These are phyloP conservation scores for Cataglyphis cursor DNA, from an alignment of 2,888 invertebrate genomes.

Conservation along the genomic window DNA sequence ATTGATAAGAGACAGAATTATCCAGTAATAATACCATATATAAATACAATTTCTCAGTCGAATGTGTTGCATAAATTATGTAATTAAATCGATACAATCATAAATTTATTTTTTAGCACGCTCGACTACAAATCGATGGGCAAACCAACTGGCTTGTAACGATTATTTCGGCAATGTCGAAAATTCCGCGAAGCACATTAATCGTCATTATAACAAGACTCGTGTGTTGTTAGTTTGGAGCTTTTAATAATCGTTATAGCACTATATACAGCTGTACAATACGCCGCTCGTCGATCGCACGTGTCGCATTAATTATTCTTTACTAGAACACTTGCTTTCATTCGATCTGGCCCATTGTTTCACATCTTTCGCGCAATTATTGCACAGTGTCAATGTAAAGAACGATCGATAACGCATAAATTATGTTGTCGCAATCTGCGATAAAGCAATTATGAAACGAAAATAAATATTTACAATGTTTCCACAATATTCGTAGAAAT, in stretches of 20 bases:
- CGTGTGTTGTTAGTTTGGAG: slow-evolving; percentile 36
- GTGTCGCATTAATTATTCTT: slow-evolving; percentile 52
- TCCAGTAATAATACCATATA: too few relatives aligned
- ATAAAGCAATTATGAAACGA: neutral
- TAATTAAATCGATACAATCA: neutral
- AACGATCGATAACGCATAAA: neutral
- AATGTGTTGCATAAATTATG: slow-evolving; percentile 16
- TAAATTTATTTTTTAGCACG: slow-evolving; percentile 27
- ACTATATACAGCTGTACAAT: neutral
- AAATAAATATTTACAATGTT: neutral
- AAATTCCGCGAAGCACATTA: slow-evolving; percentile 41
- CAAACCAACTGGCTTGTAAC: neutral
- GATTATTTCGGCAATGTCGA: slow-evolving; percentile 26
- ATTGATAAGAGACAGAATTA: too few relatives aligned
- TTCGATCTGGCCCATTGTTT: slow-evolving; percentile 38
- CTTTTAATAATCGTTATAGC: slow-evolving; percentile 47
- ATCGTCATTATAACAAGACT: slow-evolving; percentile 44
- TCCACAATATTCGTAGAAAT: neutral
- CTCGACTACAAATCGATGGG: neutral
- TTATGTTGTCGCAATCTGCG: neutral
- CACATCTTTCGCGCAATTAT: slow-evolving; percentile 35
- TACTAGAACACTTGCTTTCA: slow-evolving; percentile 28
- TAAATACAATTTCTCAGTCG: too few relatives aligned
- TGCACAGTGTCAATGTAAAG: neutral
- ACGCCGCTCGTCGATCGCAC: slow-evolving; percentile 35